These are phyloP conservation scores for Prunella fulvescens DNA, from an alignment of 2,113 vertebrate genomes.

Conservation along the genomic window DNA sequence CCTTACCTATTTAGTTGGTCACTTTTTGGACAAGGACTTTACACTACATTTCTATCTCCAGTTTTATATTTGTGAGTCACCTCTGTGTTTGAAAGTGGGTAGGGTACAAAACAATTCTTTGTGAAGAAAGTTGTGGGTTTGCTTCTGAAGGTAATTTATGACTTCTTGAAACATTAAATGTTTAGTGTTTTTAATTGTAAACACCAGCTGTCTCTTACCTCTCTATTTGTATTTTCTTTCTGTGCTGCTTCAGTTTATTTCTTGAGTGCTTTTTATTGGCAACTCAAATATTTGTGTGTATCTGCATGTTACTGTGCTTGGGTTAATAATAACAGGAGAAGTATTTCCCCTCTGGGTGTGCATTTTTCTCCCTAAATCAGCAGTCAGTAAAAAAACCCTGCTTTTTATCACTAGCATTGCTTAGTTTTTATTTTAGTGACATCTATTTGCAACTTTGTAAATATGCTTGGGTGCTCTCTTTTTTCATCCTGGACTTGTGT, in stretches of 20 bases:
- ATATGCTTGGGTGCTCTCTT: background rate
- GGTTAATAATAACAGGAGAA: constrained; percentile 13
- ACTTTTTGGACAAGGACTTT: background rate
- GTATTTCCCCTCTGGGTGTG: constrained; percentile 10
- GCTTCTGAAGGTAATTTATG: background rate
- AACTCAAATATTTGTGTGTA: constrained; percentile 22
- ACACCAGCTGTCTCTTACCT: background rate
- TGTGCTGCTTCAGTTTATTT: background rate
- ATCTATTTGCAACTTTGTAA: background rate
- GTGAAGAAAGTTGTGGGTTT: background rate
- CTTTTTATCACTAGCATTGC: background rate
- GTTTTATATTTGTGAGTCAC: background rate
- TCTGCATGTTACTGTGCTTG: background rate
- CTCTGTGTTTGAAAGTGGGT: background rate
- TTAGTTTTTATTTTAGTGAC: background rate
- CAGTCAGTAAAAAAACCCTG: background rate
- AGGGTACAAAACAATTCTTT: background rate
- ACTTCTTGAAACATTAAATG: background rate
- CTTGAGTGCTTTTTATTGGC: background rate
- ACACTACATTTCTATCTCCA: background rate
- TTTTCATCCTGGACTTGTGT: background rate
- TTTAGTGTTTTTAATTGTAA: background rate
- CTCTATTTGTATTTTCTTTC: background rate
- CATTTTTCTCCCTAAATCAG: background rate
- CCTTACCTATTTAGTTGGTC: background rate